A percentile compares a stretch with the other conserved stretches of the same genome.
Conservation (phyloP, 2,113 vertebrate species). For the Hippocampus comes region DNA sequence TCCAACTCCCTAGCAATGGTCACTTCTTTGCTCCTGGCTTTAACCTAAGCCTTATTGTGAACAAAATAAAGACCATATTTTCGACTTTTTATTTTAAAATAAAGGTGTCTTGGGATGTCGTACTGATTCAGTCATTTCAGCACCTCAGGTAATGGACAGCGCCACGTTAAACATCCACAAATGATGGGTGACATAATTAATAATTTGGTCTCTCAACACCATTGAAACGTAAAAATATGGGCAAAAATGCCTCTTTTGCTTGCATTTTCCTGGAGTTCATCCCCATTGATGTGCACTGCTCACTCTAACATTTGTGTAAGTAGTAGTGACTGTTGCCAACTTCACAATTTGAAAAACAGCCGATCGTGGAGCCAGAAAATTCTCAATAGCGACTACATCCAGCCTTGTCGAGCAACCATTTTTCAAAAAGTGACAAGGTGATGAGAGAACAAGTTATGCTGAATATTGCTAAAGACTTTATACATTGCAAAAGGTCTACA, state of each 20-base stretch:
- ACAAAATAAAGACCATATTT: background rate
- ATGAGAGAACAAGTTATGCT: no score
- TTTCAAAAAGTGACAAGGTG: no score
- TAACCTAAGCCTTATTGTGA: background rate
- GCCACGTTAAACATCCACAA: constrained; percentile 10
- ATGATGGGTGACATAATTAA: background rate
- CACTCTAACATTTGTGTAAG: background rate
- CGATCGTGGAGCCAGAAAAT: no score
- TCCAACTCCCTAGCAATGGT: constrained; percentile 11
- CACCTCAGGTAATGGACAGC: constrained; percentile 67
- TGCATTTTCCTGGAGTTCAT: background rate
- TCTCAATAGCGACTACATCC: no score
- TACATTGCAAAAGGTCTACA: no score
- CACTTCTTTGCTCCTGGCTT: constrained; percentile 21
- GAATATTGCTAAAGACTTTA: no score
- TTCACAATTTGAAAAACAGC: background rate
- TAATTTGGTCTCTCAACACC: background rate
- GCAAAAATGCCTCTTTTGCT: background rate
- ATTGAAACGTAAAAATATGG: background rate
- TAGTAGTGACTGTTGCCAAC: background rate
- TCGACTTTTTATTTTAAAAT: background rate
- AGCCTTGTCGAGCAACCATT: no score
- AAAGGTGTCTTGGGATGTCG: background rate
- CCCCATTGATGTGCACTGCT: background rate
- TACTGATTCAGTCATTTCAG: constrained; percentile 41